A percentile compares a stretch with the other conserved stretches of the same genome.
phyloP scores from a whole-genome alignment of 37 sponge, comb jelly and placozoan species.

The Spongilla lacustris region DNA sequence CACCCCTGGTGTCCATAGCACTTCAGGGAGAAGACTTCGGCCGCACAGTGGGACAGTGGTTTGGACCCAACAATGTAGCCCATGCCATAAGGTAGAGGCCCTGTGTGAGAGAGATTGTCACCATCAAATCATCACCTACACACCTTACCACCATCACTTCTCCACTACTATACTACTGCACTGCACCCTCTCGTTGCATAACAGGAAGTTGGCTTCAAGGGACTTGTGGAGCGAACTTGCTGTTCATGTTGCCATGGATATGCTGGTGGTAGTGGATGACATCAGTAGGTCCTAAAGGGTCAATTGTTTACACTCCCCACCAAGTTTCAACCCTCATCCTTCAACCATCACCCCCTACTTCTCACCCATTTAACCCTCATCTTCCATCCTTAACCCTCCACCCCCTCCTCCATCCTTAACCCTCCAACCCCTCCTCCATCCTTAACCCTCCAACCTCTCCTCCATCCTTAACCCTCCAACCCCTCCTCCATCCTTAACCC shows the following conservation, averaged over 20 bases:
- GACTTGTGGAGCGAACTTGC: slow-evolving; percentile 83
- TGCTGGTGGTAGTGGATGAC: slow-evolving; percentile 87
- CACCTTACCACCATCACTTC: not conserved
- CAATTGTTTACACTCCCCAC: not conserved
- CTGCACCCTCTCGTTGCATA: not conserved
- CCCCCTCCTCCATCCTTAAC: no score
- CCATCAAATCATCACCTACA: not conserved
- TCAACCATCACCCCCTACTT: not conserved
- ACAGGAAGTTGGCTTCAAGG: slow-evolving; percentile 79
- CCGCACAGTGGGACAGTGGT: slow-evolving; percentile 88
- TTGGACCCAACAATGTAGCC: slow-evolving; percentile 98
- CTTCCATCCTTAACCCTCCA: no score
- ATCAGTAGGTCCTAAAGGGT: slow-evolving; percentile 67
- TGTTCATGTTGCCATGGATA: slow-evolving; percentile 97
- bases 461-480: no score
- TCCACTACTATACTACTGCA: not conserved
- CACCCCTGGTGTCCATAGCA: slow-evolving; percentile 15
- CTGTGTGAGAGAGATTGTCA: no score
- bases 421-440: no score
- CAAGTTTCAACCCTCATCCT: not conserved
- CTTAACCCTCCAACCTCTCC: no score
- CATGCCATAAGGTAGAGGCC: slow-evolving; percentile 69
- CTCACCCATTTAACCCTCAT: no score
- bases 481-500: no score
- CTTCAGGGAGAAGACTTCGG: slow-evolving; percentile 85